A percentile compares a stretch with the other conserved stretches of the same genome.
Evolutionary conservation across 1,140 invertebrate genomes (phyloP).

Genomic region (Drosophila rhopaloa): DNA sequence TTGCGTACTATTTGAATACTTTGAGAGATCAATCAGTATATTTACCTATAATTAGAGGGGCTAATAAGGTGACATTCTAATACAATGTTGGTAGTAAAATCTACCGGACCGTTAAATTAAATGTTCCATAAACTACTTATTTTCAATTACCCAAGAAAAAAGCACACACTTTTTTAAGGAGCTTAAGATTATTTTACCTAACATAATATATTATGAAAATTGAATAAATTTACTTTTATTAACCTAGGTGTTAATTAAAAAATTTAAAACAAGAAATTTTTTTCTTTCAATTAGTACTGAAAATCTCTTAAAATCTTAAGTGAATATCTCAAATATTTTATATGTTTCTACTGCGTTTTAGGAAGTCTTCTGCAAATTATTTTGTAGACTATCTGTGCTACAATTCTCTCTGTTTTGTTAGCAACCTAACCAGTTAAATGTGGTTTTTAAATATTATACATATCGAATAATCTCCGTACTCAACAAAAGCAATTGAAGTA

Average conservation of each 20-base stretch:
- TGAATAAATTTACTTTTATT: no score
- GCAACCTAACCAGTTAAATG: not conserved
- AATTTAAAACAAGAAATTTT: no score
- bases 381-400: not conserved
- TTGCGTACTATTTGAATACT: not conserved
- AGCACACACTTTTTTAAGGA: no score
- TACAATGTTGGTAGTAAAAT: not conserved
- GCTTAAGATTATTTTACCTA: no score
- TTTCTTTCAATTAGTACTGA: no score
- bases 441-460: not conserved
- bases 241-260: no score
- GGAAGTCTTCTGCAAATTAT: no score
- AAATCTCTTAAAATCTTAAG: no score
- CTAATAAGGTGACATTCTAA: slow-evolving; percentile 28
- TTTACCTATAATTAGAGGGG: slow-evolving; percentile 14
- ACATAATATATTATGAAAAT: no score
- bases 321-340: no score
- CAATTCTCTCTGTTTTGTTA: not conserved
- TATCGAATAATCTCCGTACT: not conserved
- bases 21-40: slow-evolving; percentile 1
- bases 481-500: not conserved
- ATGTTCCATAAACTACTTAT: not conserved
- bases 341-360: no score
- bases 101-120: no score
- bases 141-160: not conserved